Conservation (phyloP, 2,797 vertebrate genomes). For the Gambusia yucatana region DNA sequence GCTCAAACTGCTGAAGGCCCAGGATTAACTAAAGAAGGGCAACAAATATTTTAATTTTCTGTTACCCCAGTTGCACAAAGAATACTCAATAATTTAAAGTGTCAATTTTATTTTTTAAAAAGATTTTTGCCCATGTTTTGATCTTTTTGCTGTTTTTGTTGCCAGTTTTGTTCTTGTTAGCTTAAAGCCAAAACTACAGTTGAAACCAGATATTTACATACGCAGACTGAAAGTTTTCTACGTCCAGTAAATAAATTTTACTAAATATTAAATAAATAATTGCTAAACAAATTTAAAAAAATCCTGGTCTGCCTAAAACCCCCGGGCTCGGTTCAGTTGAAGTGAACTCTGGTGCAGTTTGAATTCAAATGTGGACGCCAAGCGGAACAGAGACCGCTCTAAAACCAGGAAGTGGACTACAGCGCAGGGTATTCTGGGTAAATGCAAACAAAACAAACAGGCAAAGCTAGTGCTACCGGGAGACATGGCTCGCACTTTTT, state of each 20-base stretch:
- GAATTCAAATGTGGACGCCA: too few relatives aligned
- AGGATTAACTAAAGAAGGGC: background rate
- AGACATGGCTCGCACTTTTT: too few relatives aligned
- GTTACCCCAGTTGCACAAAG: background rate
- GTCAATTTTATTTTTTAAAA: background rate
- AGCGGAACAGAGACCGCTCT: too few relatives aligned
- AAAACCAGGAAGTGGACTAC: too few relatives aligned
- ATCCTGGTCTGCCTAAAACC: background rate
- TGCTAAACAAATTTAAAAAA: background rate
- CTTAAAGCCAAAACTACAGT: background rate
- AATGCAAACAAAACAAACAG: too few relatives aligned
- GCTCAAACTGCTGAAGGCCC: conserved; percentile 17
- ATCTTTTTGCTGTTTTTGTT: background rate
- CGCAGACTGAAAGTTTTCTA: background rate
- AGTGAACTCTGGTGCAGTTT: too few relatives aligned
- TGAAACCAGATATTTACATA: background rate
- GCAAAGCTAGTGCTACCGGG: too few relatives aligned
- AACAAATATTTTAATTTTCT: background rate
- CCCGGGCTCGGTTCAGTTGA: too few relatives aligned
- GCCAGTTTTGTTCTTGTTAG: background rate
- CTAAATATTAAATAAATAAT: background rate
- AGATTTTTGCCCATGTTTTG: background rate
- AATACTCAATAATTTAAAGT: background rate
- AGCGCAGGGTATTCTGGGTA: too few relatives aligned
- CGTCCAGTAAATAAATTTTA: too few relatives aligned